Conservation (phyloP, 2,888 invertebrate species). For the Azorinus chamasolen region DNA sequence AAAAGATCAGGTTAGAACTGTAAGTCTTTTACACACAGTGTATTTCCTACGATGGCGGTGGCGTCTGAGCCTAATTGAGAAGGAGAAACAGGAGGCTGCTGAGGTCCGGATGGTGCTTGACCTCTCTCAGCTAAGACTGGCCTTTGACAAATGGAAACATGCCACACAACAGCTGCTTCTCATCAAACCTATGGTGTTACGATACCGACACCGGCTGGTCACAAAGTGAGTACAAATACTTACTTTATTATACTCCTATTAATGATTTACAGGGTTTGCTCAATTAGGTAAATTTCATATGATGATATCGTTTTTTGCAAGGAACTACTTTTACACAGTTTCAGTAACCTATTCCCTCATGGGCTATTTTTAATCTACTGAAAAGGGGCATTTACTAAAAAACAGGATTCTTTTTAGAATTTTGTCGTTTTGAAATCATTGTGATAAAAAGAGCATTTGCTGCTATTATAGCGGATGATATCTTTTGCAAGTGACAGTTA, state of each 20-base stretch:
- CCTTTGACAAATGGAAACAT: constrained; percentile 69
- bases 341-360: no score
- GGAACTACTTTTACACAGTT: neutral
- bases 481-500: no score
- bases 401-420: no score
- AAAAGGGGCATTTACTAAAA: no score
- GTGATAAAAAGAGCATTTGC: no score
- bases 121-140: constrained; percentile 58
- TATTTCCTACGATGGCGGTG: constrained; percentile 72
- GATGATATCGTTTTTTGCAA: neutral
- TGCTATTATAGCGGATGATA: no score
- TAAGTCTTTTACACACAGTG: no score
- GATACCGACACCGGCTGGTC: constrained; percentile 55
- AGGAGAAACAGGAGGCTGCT: constrained; percentile 71
- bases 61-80: constrained; percentile 56
- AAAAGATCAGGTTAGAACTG: no score
- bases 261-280: neutral
- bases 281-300: neutral
- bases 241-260: neutral
- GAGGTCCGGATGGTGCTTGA: constrained; percentile 67
- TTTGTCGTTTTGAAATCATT: no score
- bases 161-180: constrained; percentile 65
- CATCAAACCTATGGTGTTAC: constrained; percentile 74
- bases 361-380: no score
- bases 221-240: constrained; percentile 40